phyloP scores from a whole-genome alignment of 2,797 vertebrate species.

The Sebastes taczanowskii region DNA sequence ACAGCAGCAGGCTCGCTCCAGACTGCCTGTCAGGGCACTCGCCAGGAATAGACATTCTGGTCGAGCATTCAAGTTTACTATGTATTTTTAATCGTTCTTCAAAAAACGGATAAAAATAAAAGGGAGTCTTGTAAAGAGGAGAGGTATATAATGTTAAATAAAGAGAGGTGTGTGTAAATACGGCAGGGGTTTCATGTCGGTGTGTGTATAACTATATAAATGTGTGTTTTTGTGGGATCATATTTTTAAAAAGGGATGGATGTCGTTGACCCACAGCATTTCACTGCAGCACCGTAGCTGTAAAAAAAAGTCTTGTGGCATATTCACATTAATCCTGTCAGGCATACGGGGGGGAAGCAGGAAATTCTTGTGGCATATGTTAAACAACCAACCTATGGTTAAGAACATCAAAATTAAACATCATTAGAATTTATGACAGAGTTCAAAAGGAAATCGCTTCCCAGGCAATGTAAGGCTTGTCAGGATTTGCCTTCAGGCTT shows the following conservation, averaged over 20 bases:
- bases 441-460: slow-evolving; percentile 75
- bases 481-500: slow-evolving; percentile 71
- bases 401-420: slow-evolving; percentile 76
- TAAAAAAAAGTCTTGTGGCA: slow-evolving; percentile 56
- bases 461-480: slow-evolving; percentile 63
- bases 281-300: slow-evolving; percentile 42
- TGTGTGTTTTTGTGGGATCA: slow-evolving; percentile 46
- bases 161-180: slow-evolving; percentile 8
- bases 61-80: slow-evolving; percentile 38
- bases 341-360: slow-evolving; percentile 34
- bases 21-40: slow-evolving; percentile 18
- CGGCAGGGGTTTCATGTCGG: slow-evolving; percentile 1
- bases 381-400: slow-evolving; percentile 75
- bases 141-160: slow-evolving; percentile 20
- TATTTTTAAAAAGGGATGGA: slow-evolving; percentile 33
- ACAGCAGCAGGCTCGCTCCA: slow-evolving; percentile 22
- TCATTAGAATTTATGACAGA: slow-evolving; percentile 81
- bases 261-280: slow-evolving; percentile 53
- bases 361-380: slow-evolving; percentile 72
- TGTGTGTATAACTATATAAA: slow-evolving; percentile 24
- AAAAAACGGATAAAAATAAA: slow-evolving; percentile 16
- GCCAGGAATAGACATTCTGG: slow-evolving; percentile 55
- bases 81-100: slow-evolving; percentile 40
- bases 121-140: neutral
- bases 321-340: slow-evolving; percentile 59